These are phyloP conservation scores for Euphydryas editha DNA, from an alignment of 2,888 invertebrate species.

Conservation along the genomic window DNA sequence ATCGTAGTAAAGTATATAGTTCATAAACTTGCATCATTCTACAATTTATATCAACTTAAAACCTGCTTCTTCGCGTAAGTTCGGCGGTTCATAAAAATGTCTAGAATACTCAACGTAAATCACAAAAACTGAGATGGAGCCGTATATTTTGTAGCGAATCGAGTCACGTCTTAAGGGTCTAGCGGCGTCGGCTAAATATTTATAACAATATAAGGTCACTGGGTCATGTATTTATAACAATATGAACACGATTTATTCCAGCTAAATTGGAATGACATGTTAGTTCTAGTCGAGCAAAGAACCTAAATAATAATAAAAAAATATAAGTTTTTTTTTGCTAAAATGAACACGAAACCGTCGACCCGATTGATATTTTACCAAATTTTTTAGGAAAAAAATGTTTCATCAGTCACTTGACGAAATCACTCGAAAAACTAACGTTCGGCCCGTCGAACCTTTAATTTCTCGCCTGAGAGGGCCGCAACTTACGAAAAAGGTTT, in stretches of 20 bases:
- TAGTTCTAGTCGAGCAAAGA: background rate
- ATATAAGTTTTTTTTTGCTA: background rate
- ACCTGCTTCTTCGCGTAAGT: background rate
- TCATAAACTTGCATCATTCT: background rate
- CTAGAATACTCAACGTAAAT: constrained; percentile 11
- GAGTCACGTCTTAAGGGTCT: constrained; percentile 28
- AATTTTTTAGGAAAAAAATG: constrained; percentile 36
- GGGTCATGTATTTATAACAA: constrained; percentile 20
- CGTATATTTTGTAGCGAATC: constrained; percentile 21
- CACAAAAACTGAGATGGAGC: constrained; percentile 19
- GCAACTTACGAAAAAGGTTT: constrained; percentile 51
- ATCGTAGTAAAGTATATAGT: background rate
- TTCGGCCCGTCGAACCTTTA: constrained; percentile 55
- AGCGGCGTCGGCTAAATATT: constrained; percentile 29
- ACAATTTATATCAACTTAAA: background rate
- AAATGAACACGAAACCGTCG: constrained; percentile 6
- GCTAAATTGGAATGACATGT: background rate
- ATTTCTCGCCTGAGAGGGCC: constrained; percentile 66
- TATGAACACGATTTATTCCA: constrained; percentile 8
- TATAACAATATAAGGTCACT: constrained; percentile 28
- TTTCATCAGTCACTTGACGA: constrained; percentile 44
- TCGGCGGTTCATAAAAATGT: background rate
- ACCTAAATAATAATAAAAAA: constrained; percentile 7
- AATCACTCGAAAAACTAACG: constrained; percentile 57
- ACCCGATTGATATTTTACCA: constrained; percentile 20